A percentile compares a stretch with the other conserved stretches of the same genome.
phyloP scores from a whole-genome alignment of 2,797 vertebrate species.

The Ambastaia sidthimunki region DNA sequence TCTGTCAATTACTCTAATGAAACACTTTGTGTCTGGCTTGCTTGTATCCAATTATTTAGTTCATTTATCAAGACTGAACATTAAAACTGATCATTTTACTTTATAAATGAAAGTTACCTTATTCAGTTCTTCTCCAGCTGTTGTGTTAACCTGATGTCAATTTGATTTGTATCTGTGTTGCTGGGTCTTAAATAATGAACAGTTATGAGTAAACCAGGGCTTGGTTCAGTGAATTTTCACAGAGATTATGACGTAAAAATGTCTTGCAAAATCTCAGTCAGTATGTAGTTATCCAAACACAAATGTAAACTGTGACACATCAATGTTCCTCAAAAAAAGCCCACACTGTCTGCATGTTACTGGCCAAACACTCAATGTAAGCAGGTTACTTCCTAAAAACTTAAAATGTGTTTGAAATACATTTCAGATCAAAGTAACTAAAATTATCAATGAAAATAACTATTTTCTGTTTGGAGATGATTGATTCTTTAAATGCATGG shows the following conservation, averaged over 20 bases:
- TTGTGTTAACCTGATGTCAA: neutral
- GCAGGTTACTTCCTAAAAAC: no score
- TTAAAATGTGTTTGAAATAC: no score
- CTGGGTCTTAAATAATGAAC: slow-evolving; percentile 45
- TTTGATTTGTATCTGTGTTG: neutral
- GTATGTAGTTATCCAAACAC: slow-evolving; percentile 43
- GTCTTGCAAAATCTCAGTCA: slow-evolving; percentile 31
- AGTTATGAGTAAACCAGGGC: slow-evolving; percentile 30
- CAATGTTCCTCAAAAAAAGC: neutral
- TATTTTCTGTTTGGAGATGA: no score
- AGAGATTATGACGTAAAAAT: neutral
- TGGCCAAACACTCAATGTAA: no score
- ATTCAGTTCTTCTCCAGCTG: slow-evolving; percentile 9
- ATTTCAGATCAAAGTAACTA: no score
- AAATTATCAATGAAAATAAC: no score
- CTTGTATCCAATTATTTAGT: neutral
- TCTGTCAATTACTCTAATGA: neutral
- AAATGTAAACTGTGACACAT: slow-evolving; percentile 21
- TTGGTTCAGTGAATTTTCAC: slow-evolving; percentile 7
- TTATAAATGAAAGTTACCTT: slow-evolving; percentile 38
- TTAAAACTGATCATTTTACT: neutral
- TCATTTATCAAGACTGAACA: neutral
- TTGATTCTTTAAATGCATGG: no score
- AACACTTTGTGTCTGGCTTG: neutral
- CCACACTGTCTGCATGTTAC: neutral